phyloP scores from a whole-genome alignment of 2,113 vertebrate species.

The Dipodomys merriami region DNA sequence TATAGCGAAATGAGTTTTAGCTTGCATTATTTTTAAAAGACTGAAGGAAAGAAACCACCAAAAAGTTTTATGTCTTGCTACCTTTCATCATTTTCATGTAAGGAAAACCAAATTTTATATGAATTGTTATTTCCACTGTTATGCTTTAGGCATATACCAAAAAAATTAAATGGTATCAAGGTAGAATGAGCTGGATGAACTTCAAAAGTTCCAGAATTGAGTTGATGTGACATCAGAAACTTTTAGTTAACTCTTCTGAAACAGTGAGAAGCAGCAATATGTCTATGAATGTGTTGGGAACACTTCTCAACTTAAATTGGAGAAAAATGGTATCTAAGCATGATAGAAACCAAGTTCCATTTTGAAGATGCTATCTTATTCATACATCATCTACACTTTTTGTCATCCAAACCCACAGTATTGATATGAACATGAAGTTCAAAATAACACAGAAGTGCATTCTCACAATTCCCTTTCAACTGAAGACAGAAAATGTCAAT shows the following conservation, averaged over 20 bases:
- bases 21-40: constrained; percentile 28
- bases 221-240: background rate
- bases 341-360: background rate
- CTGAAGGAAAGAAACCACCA: background rate
- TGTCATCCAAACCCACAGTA: background rate
- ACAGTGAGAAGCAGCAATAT: background rate
- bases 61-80: background rate
- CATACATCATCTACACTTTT: background rate
- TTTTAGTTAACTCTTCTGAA: constrained; percentile 15
- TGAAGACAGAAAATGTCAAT: background rate
- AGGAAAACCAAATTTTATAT: background rate
- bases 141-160: background rate
- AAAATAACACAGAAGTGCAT: background rate
- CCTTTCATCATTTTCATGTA: background rate
- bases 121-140: background rate
- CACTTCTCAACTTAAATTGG: background rate
- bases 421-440: background rate
- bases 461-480: background rate
- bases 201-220: background rate
- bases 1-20: background rate
- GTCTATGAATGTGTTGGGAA: background rate
- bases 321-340: background rate
- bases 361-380: background rate
- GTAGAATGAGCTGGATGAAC: background rate
- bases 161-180: background rate